A percentile compares a stretch with the other conserved stretches of the same genome.
phyloP scores from a whole-genome alignment of 2,113 vertebrate genomes.

The Gracilinanus agilis region DNA sequence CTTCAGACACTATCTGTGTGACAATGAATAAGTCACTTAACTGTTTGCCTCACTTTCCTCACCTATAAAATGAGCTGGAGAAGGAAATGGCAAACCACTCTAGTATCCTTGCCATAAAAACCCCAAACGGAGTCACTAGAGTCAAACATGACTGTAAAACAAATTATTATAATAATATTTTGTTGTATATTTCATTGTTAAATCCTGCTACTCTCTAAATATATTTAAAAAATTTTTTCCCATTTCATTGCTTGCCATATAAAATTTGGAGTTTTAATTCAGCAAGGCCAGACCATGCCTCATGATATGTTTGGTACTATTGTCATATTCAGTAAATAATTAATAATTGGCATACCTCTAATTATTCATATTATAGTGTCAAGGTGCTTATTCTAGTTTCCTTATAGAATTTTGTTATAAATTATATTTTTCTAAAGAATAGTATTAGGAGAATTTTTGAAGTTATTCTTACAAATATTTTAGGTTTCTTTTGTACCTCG shows the following conservation, averaged over 20 bases:
- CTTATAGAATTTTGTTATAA: constrained; percentile 50
- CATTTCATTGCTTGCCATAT: not conserved
- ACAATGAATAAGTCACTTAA: no score
- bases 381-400: constrained; percentile 7
- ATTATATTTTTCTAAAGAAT: constrained; percentile 43
- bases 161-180: constrained; percentile 6
- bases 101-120: not conserved
- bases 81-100: not conserved
- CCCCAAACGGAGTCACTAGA: not conserved
- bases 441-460: constrained; percentile 61
- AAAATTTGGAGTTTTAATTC: constrained; percentile 50
- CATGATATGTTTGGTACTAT: constrained; percentile 12
- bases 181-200: constrained; percentile 20
- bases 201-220: constrained; percentile 32
- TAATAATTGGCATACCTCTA: constrained; percentile 38
- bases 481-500: constrained; percentile 54
- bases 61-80: not conserved
- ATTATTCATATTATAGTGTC: constrained; percentile 7
- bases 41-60: not conserved
- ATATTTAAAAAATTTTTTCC: constrained; percentile 20
- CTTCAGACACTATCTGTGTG: no score
- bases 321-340: constrained; percentile 50
- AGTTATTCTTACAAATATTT: constrained; percentile 20
- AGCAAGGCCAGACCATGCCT: not conserved
- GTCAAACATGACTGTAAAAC: not conserved